Evolutionary conservation across 2,797 vertebrate genomes (phyloP).

Genomic region (Heteromormyrus szaboi): DNA sequence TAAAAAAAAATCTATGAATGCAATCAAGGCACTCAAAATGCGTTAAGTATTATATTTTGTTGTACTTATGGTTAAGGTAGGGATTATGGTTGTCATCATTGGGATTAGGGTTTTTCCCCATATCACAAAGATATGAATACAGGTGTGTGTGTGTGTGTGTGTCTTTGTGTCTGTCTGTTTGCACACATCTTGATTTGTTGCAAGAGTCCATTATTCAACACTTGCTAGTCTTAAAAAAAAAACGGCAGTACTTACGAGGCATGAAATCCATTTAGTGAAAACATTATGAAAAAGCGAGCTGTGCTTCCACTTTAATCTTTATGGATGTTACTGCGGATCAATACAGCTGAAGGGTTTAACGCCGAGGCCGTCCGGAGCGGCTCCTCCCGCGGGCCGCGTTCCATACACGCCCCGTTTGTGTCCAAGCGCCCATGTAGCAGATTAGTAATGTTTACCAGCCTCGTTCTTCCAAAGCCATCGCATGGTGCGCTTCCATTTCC

Average conservation of each 20-base stretch:
- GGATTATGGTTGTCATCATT: neutral
- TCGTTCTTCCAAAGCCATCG: neutral
- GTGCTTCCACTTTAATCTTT: neutral
- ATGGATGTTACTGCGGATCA: conserved; percentile 1
- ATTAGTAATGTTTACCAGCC: neutral
- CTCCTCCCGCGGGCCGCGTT: neutral
- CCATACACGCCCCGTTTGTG: neutral
- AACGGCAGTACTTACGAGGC: neutral
- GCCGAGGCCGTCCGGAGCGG: neutral
- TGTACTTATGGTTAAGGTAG: neutral
- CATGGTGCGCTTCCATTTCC: neutral
- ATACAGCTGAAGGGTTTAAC: neutral
- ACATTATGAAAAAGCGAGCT: neutral
- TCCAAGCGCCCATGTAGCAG: neutral
- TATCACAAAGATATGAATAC: neutral
- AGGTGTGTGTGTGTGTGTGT: neutral
- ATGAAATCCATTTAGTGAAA: conserved; percentile 1
- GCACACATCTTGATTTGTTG: neutral
- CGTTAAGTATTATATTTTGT: neutral
- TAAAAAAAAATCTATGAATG: neutral
- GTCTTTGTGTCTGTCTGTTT: too few relatives aligned
- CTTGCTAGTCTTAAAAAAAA: neutral
- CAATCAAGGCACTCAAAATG: neutral
- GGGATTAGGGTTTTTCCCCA: neutral
- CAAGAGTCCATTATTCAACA: neutral